Conservation (phyloP, 2,888 invertebrate genomes). For the Desoria tigrina region DNA sequence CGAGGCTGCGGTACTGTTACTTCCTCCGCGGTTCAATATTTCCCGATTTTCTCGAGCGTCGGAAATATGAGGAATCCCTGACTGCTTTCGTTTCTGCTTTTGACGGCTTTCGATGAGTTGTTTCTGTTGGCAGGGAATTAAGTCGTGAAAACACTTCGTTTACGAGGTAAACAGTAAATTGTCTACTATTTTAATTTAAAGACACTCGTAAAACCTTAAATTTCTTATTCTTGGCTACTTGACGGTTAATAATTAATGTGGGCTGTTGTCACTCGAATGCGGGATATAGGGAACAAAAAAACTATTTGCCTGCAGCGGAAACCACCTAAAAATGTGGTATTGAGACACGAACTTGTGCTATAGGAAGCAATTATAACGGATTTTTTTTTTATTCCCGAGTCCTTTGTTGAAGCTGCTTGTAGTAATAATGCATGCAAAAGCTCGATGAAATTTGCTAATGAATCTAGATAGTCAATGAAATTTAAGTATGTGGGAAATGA, state of each 20-base stretch:
- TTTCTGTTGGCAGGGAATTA: slow-evolving; percentile 49
- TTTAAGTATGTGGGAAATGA: too few species aligned
- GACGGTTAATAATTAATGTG: too few species aligned
- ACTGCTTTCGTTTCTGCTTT: slow-evolving; percentile 53
- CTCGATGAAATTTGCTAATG: too few species aligned
- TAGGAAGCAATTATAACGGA: too few species aligned
- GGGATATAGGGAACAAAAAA: background rate
- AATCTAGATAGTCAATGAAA: too few species aligned
- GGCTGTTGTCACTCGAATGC: background rate
- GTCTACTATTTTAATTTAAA: background rate
- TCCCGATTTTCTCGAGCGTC: slow-evolving; percentile 49
- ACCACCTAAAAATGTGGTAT: background rate
- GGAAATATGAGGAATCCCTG: slow-evolving; percentile 53
- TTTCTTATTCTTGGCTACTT: too few species aligned
- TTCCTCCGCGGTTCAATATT: slow-evolving; percentile 32
- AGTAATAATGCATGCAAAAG: too few species aligned
- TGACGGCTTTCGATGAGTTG: slow-evolving; percentile 53
- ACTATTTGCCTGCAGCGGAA: slow-evolving; percentile 4
- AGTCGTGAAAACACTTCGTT: too few species aligned
- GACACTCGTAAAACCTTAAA: too few species aligned
- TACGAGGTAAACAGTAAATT: background rate
- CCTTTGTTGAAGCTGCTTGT: too few species aligned
- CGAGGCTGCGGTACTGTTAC: slow-evolving; percentile 31
- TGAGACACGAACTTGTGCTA: too few species aligned
- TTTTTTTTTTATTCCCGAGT: too few species aligned